Evolutionary conservation across 2,113 vertebrate species (phyloP).

Genomic region (Nycticebus coucang): DNA sequence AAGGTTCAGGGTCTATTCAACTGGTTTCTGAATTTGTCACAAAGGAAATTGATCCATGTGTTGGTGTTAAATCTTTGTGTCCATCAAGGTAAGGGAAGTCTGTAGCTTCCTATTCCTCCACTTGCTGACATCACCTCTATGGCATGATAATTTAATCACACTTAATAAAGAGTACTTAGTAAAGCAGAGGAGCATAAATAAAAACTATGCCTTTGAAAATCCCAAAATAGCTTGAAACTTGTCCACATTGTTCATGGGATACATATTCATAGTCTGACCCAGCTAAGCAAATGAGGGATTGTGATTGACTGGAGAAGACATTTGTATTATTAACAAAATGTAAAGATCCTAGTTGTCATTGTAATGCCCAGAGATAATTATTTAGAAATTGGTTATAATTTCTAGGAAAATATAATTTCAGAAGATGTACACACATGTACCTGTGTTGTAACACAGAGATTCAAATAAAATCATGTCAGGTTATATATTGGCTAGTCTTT

Average conservation of each 20-base stretch:
- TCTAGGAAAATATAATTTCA: not conserved
- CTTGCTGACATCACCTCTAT: not conserved
- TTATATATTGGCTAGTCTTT: not conserved
- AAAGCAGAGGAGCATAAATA: not conserved
- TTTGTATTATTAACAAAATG: not conserved
- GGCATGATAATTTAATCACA: not conserved
- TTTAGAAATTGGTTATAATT: not conserved
- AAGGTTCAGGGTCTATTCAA: not conserved
- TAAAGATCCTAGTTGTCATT: not conserved
- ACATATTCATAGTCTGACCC: not conserved
- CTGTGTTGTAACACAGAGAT: not conserved
- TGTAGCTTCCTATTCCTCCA: not conserved
- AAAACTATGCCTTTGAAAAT: not conserved
- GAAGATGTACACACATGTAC: not conserved
- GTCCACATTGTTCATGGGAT: not conserved
- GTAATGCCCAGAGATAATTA: not conserved
- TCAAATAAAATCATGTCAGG: not conserved
- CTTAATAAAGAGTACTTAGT: not conserved
- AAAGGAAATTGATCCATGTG: not conserved
- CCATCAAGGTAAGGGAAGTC: not conserved
- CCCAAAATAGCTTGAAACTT: not conserved
- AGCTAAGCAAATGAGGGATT: not conserved
- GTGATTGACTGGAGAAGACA: not conserved
- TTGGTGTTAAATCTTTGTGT: not conserved
- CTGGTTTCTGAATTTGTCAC: not conserved